These are phyloP conservation scores for Tetramorium alpestre DNA, from an alignment of 1,140 invertebrate species.

Conservation along the genomic window DNA sequence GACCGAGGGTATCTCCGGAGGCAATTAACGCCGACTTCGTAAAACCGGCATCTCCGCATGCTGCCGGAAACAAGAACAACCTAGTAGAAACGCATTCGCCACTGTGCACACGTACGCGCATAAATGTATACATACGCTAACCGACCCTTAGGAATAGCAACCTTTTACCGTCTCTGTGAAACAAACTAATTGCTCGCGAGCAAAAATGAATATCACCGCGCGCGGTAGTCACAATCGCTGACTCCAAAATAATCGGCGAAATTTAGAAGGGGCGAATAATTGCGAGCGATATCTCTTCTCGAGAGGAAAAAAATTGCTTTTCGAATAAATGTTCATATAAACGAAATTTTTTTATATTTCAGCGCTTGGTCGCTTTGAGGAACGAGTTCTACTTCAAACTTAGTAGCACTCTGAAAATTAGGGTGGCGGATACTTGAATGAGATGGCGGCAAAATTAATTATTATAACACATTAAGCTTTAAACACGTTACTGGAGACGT, in stretches of 20 bases:
- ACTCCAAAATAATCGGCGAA: slow-evolving; percentile 19
- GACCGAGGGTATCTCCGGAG: slow-evolving; percentile 78
- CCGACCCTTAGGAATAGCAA: slow-evolving; percentile 62
- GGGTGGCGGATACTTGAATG: slow-evolving; percentile 20
- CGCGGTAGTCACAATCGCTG: slow-evolving; percentile 49
- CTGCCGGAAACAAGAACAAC: slow-evolving; percentile 68
- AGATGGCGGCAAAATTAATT: slow-evolving; percentile 72
- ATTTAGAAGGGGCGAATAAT: slow-evolving; percentile 36
- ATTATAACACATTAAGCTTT: slow-evolving; percentile 67
- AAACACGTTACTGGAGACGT: slow-evolving; percentile 58
- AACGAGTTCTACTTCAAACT: not conserved
- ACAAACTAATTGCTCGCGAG: slow-evolving; percentile 74
- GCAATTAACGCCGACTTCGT: slow-evolving; percentile 84
- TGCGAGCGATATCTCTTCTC: not conserved
- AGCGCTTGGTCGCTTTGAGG: not conserved
- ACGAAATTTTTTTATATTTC: not conserved
- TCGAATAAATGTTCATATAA: not conserved
- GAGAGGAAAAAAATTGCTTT: not conserved
- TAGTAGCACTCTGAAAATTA: slow-evolving; percentile 28
- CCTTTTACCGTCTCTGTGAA: slow-evolving; percentile 65
- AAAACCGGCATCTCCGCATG: slow-evolving; percentile 76
- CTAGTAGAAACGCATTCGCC: slow-evolving; percentile 62
- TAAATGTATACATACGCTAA: slow-evolving; percentile 62
- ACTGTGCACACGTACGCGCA: slow-evolving; percentile 61
- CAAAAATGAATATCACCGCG: slow-evolving; percentile 77